phyloP scores from a whole-genome alignment of 2,797 vertebrate genomes.

The Gephyroberyx darwinii region DNA sequence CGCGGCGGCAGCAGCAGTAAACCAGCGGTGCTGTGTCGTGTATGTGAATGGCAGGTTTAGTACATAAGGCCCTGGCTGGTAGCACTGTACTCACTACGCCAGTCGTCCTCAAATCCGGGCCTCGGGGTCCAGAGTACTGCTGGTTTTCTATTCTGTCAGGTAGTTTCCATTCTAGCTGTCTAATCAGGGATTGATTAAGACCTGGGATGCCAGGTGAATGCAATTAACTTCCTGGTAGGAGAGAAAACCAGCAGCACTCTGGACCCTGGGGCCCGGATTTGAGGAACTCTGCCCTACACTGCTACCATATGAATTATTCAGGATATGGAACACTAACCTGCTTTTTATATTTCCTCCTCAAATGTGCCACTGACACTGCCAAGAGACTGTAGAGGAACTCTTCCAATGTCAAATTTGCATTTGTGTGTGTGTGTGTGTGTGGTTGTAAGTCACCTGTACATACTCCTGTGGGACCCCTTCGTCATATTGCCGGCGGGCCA shows the following conservation, averaged over 20 bases:
- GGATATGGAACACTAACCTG: slow-evolving; percentile 45
- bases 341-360: slow-evolving; percentile 44
- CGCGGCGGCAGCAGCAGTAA: no score
- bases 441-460: not conserved
- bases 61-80: slow-evolving; percentile 14
- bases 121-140: no score
- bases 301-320: slow-evolving; percentile 28
- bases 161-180: no score
- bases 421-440: slow-evolving; percentile 6
- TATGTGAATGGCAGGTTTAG: slow-evolving; percentile 48
- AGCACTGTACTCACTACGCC: slow-evolving; percentile 33
- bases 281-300: no score
- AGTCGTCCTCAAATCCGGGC: no score
- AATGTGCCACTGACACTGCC: slow-evolving; percentile 28
- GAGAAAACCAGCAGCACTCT: no score
- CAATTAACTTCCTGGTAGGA: no score
- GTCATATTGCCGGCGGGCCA: not conserved
- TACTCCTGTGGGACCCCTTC: slow-evolving; percentile 9
- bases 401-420: slow-evolving; percentile 12
- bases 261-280: no score
- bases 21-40: slow-evolving; percentile 8
- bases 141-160: no score
- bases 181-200: no score
- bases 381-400: slow-evolving; percentile 18
- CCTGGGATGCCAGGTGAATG: no score